A percentile compares a stretch with the other conserved stretches of the same genome.
Conservation (phyloP, 2,888 invertebrate genomes). For the Drosophila leonis region DNA sequence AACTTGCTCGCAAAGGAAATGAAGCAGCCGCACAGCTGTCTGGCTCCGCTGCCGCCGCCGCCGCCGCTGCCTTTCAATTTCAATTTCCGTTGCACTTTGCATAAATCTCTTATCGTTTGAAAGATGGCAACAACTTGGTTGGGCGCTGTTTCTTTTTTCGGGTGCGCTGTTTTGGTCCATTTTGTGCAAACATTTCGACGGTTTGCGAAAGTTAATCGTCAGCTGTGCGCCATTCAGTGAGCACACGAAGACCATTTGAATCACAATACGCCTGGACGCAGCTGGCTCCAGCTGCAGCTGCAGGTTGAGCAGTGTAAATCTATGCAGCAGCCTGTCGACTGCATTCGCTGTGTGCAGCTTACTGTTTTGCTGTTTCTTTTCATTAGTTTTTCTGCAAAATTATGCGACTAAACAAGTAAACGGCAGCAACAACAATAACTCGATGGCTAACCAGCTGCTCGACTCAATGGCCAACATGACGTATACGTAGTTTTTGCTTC, state of each 20-base stretch:
- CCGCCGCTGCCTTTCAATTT: constrained; percentile 48
- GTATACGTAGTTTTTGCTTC: constrained; percentile 36
- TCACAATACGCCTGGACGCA: constrained; percentile 30
- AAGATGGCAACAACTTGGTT: constrained; percentile 51
- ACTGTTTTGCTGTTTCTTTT: constrained; percentile 41
- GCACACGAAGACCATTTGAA: constrained; percentile 57
- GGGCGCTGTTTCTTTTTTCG: background rate
- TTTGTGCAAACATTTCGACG: constrained; percentile 37
- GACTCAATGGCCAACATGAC: constrained; percentile 38
- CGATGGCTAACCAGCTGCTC: constrained; percentile 33
- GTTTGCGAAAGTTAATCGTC: constrained; percentile 62
- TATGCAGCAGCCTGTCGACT: constrained; percentile 25
- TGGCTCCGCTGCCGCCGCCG: constrained; percentile 22
- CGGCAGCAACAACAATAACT: constrained; percentile 26
- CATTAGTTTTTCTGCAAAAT: constrained; percentile 41
- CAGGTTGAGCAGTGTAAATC: constrained; percentile 28
- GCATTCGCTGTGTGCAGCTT: constrained; percentile 29
- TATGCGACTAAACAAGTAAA: constrained; percentile 28
- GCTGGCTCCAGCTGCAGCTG: constrained; percentile 39
- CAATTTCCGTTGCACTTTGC: constrained; percentile 76
- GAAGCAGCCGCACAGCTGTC: constrained; percentile 30
- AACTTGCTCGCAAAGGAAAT: constrained; percentile 4
- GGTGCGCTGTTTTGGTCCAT: constrained; percentile 9
- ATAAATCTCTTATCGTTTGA: constrained; percentile 66
- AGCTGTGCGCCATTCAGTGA: constrained; percentile 60